Evolutionary conservation across 2,113 vertebrate species (phyloP), one percentile per base, ranked within the genome.

Genomic region (Rhinogobius similis): DNA sequence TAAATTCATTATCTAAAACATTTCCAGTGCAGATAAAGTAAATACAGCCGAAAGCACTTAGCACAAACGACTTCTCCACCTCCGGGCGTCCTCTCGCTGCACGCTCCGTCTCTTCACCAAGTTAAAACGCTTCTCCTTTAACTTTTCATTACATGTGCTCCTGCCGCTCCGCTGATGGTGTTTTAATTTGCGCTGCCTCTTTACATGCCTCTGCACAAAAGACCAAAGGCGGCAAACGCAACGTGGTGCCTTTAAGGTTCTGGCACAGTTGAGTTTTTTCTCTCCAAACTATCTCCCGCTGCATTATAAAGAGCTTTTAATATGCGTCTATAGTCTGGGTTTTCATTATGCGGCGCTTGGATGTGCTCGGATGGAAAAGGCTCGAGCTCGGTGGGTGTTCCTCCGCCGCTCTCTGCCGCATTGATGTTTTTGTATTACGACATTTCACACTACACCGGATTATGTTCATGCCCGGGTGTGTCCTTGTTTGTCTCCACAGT

Each of bases 171-270:
- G 53, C 68, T 78, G 79, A 82, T 83, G 77, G 73, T 56, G 14
- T 75, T 89, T 88, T 85, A 78, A 89, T 88, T 82, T 77, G 80
- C 67, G 8, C 66, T 48, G 68, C 72, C 46, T 74, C 76, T 83
- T 75, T 73, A 76, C 27, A 26, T 78, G 73, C 64, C 43, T 80
- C 72, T 1, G 65, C 46, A 73, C 62, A 24, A 76, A 75, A 82
- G 55, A 78, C 59, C 41, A 73, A 23, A 78, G 73, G 39, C 62
- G 75, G 70, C 72, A 73, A 82, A 79, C 50, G 21, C 18, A 69
- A 64, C 68, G 67, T n/a, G 29, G 46, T 61, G 39, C 81, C 62
- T 75, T 86, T 72, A 82, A 10, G 55, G 62, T 7, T 29, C 64
- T 70, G 48, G 32, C 61, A 69, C 52, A 65, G 65, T 71, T 68